Conservation (phyloP, 1,140 invertebrate genomes). For the Trichomalopsis sarcophagae region DNA sequence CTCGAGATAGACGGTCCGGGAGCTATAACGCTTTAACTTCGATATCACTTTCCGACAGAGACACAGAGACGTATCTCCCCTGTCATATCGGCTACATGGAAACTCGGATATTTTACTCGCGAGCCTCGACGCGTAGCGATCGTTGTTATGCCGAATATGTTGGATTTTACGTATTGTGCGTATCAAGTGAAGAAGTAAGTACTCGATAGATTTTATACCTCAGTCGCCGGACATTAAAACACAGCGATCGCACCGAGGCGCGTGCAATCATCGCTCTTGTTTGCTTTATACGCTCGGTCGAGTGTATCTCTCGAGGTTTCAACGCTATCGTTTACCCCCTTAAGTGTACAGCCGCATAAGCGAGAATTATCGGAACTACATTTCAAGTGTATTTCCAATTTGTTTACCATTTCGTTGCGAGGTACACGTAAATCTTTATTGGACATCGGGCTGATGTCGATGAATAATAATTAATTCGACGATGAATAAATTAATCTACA, state of each 20-base stretch:
- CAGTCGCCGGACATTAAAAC: too few species aligned
- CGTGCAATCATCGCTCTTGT: background rate
- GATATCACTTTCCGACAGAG: background rate
- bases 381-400: too few species aligned
- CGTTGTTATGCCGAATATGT: too few species aligned
- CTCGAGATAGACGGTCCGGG: too few species aligned
- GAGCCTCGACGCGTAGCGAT: background rate
- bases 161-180: background rate
- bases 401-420: too few species aligned
- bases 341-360: too few species aligned
- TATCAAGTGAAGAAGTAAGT: too few species aligned
- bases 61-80: background rate
- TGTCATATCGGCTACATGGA: background rate
- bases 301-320: background rate
- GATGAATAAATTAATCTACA: background rate
- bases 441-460: too few species aligned
- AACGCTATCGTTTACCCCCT: background rate
- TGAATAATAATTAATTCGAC: background rate
- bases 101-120: background rate
- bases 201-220: too few species aligned
- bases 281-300: background rate
- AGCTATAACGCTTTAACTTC: background rate
- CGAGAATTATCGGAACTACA: too few species aligned
- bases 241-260: background rate
- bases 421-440: too few species aligned